Evolutionary conservation across 2,113 vertebrate genomes (phyloP), one percentile per base, ranked within the genome.

Genomic region (Datnioides undecimradiatus): DNA sequence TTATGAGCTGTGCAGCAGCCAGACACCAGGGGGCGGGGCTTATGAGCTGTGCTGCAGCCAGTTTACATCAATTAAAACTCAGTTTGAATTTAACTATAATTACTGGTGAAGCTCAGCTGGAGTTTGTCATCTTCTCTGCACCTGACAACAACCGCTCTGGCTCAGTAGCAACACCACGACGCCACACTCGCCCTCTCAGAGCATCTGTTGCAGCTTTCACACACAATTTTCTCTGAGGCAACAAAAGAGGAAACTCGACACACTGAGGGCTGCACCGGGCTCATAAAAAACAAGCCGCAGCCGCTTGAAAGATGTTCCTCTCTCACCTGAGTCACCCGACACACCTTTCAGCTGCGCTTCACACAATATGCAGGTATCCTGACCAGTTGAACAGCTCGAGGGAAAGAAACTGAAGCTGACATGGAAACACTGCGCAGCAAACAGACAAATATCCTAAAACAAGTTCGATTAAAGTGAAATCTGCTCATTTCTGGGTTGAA

Each of bases 231-330:
- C 82, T 87, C 75, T 68, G 34, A 38, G 3, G 41, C 48, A 80
- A 94, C 92, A 91, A 93, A 91, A 87, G 85, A 8, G 74, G 86
- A 90, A 91, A 92, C 89, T 80, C 64, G 79, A 91, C 87, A 81
- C 89, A 54, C 48, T 10, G 48, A 69, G 29, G 41, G 33, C 46
- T 7, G 46, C 85, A 62, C 45, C 33, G 6, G 34, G 3, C 69
- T 74, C 66, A 74, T 84, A 34, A 38, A 67, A 31, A 34, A 29
- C 45, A 27, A 27, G 9, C 43, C 27, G 21, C 38, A 9, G 54
- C 23, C 13, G 57, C 41, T 73, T 68, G 33, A 78, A 82, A 82
- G 27, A 64, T 14, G 64, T 2, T 60, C 55, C 54, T 51, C 45
- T 60, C 69, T 75, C 77, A 76, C 54, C 43, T 60, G 21, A 63